Base-by-base conservation (phyloP, 2,888 invertebrate species). In the Pecten maximus region DNA sequence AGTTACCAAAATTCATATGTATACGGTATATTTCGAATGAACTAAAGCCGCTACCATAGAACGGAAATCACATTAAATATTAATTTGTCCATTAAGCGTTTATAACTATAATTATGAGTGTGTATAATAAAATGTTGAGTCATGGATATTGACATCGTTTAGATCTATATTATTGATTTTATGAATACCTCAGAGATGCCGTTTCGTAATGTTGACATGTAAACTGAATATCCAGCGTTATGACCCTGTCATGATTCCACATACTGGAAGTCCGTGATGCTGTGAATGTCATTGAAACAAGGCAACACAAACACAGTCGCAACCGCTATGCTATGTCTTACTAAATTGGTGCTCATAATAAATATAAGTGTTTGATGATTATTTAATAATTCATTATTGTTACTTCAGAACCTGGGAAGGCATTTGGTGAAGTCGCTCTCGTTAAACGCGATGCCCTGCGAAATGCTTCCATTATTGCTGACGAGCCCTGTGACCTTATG, bases 351-450 rank as follows among this genome's bases (percentile, higher is more conserved):
- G n/a, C n/a, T n/a, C n/a, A n/a, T n/a, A n/a, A n/a, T n/a, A n/a
- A n/a, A n/a, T n/a, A n/a, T n/a, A n/a, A n/a, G n/a, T n/a, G n/a
- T n/a, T n/a, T n/a, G n/a, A 28, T 40, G 28, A n/a, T 2, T 48
- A 23, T 19, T 44, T 15, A n/a, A 40, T 39, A 10, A 12, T 40
- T 44, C n/a, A 28, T 87, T 40, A 2, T 19, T 40, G 15, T 88
- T 12, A 35, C 90, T 92, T 19, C 93, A 96, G 96, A 94, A 40
- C 91, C 94, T 8, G 96, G 96, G 0, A 93, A 94, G 50, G 93
- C 95, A 86, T 96, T 96, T 93, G 96, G 96, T 2, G 96, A 96
- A 91, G 93, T 96, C 0, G 96, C 96, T 1, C 92, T 96, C 39
- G 94, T 96, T 0, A 95, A 94, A 50, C 93, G 94, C 35, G 96